These are phyloP conservation scores for Semotilus atromaculatus DNA, from an alignment of 2,797 vertebrate genomes.

Conservation along the genomic window DNA sequence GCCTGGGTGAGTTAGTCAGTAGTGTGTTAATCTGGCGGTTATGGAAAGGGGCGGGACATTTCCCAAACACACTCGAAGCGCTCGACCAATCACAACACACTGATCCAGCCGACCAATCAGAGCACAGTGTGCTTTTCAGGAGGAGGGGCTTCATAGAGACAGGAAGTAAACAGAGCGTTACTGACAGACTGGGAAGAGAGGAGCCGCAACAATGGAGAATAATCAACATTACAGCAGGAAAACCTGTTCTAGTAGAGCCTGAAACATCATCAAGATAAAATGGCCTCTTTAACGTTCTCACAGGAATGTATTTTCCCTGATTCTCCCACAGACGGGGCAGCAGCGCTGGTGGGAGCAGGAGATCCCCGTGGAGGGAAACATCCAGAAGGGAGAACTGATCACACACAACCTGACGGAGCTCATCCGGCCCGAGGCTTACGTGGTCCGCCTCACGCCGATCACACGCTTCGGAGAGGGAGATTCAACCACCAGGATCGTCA, in stretches of 20 bases:
- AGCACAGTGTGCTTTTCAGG: too few species aligned
- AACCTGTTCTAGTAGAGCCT: background rate
- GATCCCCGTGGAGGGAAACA: constrained; percentile 89
- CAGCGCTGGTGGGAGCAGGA: constrained; percentile 99
- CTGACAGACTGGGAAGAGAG: background rate
- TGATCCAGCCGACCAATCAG: too few species aligned
- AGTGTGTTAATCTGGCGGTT: too few species aligned
- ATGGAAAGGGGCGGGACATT: too few species aligned
- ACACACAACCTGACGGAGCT: constrained; percentile 96
- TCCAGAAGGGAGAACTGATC: constrained; percentile 94
- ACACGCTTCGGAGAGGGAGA: constrained; percentile 96
- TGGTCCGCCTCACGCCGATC: constrained; percentile 95
- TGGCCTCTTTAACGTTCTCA: background rate
- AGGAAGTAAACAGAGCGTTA: background rate
- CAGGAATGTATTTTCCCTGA: background rate
- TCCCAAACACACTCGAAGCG: too few species aligned
- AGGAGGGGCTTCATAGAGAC: background rate
- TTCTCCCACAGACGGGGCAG: constrained; percentile 82
- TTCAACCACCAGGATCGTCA: constrained; percentile 92
- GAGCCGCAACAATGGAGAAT: background rate
- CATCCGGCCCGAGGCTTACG: constrained; percentile 93
- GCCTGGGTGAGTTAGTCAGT: too few species aligned
- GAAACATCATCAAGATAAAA: background rate
- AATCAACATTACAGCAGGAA: background rate
- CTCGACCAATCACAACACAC: too few species aligned